A percentile compares a stretch with the other conserved stretches of the same genome.
phyloP scores from a whole-genome alignment of 2,113 vertebrate genomes.

The Gorsachius goisagi region DNA sequence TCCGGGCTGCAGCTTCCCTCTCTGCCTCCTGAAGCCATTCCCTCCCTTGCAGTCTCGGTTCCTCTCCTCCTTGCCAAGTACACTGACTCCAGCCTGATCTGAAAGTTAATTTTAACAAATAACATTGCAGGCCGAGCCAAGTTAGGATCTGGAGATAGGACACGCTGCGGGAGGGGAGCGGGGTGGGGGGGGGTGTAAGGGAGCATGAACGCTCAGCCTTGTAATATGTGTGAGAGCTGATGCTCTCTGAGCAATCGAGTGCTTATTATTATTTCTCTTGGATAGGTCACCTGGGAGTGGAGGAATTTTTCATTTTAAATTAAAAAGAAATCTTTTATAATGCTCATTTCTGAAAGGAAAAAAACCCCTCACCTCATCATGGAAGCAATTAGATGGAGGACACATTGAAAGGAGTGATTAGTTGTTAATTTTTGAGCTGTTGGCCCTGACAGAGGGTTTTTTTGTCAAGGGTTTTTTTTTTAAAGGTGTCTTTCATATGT shows the following conservation, averaged over 20 bases:
- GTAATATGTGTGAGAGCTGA: constrained; percentile 24
- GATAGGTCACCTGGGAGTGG: constrained; percentile 51
- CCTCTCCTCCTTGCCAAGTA: constrained; percentile 28
- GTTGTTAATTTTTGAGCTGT: constrained; percentile 61
- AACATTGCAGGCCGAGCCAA: constrained; percentile 28
- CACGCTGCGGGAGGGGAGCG: background rate
- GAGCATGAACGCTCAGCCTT: background rate
- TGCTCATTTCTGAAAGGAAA: constrained; percentile 47
- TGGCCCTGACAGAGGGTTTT: background rate
- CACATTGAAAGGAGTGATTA: constrained; percentile 19
- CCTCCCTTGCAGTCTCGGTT: background rate
- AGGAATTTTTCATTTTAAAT: constrained; percentile 68
- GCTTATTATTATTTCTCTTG: constrained; percentile 67
- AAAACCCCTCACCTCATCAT: background rate
- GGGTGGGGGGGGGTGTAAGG: background rate
- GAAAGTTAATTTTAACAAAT: constrained; percentile 68
- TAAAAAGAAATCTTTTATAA: constrained; percentile 67
- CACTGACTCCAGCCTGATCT: constrained; percentile 23
- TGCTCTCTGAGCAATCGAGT: constrained; percentile 51
- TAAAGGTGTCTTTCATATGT: constrained; percentile 33
- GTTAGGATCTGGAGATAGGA: constrained; percentile 65
- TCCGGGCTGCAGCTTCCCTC: background rate
- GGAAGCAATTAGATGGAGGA: constrained; percentile 61
- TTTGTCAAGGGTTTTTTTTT: constrained; percentile 21
- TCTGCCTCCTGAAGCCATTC: background rate